phyloP scores from a whole-genome alignment of 2,113 vertebrate genomes.

The Upupa epops region DNA sequence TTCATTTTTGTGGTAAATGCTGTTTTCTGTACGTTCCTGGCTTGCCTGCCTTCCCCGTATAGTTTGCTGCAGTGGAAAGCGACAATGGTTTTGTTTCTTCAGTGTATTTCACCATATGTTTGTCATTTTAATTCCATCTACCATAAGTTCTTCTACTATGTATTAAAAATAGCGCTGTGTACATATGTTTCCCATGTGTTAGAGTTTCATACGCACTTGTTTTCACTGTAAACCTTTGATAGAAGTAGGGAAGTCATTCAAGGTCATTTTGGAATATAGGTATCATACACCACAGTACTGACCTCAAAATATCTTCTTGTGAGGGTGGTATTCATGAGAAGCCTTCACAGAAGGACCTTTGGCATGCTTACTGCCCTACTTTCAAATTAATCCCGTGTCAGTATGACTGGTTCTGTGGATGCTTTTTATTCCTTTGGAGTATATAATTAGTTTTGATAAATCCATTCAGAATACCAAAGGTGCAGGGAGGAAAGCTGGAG shows the following conservation, averaged over 20 bases:
- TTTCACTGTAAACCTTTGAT: slow-evolving; percentile 47
- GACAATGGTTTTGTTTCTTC: slow-evolving; percentile 10
- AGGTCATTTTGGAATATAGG: slow-evolving; percentile 57
- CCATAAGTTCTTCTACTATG: slow-evolving; percentile 19
- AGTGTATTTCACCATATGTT: slow-evolving; percentile 56
- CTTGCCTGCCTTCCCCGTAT: not conserved
- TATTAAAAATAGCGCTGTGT: slow-evolving; percentile 51
- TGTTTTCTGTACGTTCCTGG: slow-evolving; percentile 45
- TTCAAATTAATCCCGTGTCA: slow-evolving; percentile 66
- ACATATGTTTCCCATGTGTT: slow-evolving; percentile 62
- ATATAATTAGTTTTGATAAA: slow-evolving; percentile 71
- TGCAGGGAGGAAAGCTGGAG: slow-evolving; percentile 25
- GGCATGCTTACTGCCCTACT: slow-evolving; percentile 57
- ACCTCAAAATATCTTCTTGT: slow-evolving; percentile 60
- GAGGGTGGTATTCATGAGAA: slow-evolving; percentile 62
- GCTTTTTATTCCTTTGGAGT: slow-evolving; percentile 66
- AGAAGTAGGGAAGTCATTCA: slow-evolving; percentile 53
- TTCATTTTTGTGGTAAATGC: slow-evolving; percentile 47
- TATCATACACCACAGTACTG: slow-evolving; percentile 35
- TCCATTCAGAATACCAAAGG: slow-evolving; percentile 55
- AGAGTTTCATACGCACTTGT: slow-evolving; percentile 13
- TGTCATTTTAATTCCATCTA: slow-evolving; percentile 65
- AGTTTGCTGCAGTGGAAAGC: slow-evolving; percentile 19
- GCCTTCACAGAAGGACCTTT: slow-evolving; percentile 57
- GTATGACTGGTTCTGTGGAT: slow-evolving; percentile 56